phyloP scores from a whole-genome alignment of 2,888 invertebrate genomes.

The Drosophila gaucha region DNA sequence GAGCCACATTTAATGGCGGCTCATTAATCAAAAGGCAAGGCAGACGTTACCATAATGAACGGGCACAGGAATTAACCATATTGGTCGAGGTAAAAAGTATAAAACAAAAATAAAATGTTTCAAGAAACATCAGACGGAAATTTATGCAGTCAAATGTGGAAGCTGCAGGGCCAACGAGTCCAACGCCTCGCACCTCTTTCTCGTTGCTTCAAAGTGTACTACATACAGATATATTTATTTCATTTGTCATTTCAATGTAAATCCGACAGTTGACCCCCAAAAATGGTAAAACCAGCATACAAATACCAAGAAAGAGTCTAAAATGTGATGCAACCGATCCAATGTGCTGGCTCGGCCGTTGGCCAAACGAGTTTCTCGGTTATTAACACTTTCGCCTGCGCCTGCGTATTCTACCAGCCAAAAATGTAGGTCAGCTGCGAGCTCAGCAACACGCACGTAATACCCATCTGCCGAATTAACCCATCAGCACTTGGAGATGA shows the following conservation, averaged over 20 bases:
- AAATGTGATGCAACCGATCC: constrained; percentile 63
- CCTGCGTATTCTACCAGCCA: constrained; percentile 60
- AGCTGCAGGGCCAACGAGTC: constrained; percentile 71
- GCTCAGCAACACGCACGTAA: constrained; percentile 29
- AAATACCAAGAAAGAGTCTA: constrained; percentile 66
- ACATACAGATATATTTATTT: constrained; percentile 25
- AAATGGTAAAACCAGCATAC: constrained; percentile 32
- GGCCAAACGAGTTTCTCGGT: constrained; percentile 69
- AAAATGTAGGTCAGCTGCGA: constrained; percentile 67
- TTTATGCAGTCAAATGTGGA: constrained; percentile 60
- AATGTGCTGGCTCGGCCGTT: constrained; percentile 16
- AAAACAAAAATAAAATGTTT: constrained; percentile 7
- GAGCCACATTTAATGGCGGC: constrained; percentile 28
- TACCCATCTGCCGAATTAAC: constrained; percentile 34
- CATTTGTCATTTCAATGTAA: constrained; percentile 75
- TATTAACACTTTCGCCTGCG: constrained; percentile 76
- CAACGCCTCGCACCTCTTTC: constrained; percentile 37
- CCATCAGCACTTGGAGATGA: constrained; percentile 21
- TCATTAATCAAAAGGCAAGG: constrained; percentile 63
- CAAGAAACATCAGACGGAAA: constrained; percentile 29
- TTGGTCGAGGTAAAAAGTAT: constrained; percentile 42
- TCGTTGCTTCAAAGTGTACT: constrained; percentile 20
- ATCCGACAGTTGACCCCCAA: constrained; percentile 75
- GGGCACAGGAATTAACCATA: constrained; percentile 57
- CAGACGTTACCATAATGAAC: constrained; percentile 29